Evolutionary conservation across 2,888 invertebrate genomes (phyloP).

Genomic region (Nomada fabriciana): DNA sequence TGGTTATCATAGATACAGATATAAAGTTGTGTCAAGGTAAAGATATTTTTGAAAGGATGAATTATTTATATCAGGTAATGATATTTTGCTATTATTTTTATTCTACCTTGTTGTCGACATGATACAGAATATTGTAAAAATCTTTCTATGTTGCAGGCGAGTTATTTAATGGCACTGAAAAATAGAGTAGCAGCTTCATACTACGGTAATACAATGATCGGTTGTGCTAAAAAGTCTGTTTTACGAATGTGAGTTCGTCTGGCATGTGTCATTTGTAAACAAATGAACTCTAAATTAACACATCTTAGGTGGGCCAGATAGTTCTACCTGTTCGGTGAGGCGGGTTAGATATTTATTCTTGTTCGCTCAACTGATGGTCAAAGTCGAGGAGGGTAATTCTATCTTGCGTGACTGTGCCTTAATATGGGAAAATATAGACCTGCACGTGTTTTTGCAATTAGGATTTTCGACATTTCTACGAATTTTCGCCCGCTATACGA

Average conservation of each 20-base stretch:
- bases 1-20: slow-evolving; percentile 58
- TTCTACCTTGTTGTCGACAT: not conserved
- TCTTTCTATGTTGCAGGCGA: slow-evolving; percentile 82
- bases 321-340: no score
- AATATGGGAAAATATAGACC: no score
- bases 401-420: no score
- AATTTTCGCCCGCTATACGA: no score
- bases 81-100: slow-evolving; percentile 4
- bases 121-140: not conserved
- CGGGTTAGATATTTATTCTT: no score
- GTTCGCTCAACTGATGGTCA: no score
- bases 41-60: slow-evolving; percentile 89
- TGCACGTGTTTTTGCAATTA: no score
- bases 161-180: slow-evolving; percentile 84
- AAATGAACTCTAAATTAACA: no score
- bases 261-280: not conserved
- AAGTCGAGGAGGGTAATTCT: no score
- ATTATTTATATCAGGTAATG: slow-evolving; percentile 88
- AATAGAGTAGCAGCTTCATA: slow-evolving; percentile 85
- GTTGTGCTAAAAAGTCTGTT: slow-evolving; percentile 87
- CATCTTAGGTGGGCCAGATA: no score
- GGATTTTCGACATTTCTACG: no score
- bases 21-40: slow-evolving; percentile 87
- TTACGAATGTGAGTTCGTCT: slow-evolving; percentile 85
- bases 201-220: slow-evolving; percentile 86